These are phyloP conservation scores for Pogonocichla stellata DNA, from an alignment of 2,113 vertebrate genomes.

Conservation along the genomic window DNA sequence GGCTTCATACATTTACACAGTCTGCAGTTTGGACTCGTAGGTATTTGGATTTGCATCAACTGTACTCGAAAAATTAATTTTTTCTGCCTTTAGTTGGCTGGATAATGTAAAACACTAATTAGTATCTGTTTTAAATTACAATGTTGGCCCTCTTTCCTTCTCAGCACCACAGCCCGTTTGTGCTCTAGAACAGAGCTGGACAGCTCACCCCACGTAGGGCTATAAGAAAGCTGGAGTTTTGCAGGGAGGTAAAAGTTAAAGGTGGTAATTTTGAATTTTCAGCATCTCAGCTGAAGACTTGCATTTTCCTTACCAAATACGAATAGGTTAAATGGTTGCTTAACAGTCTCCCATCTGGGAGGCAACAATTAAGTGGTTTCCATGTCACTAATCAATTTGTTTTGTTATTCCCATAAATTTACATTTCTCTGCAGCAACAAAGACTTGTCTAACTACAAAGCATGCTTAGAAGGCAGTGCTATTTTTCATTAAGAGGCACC, in stretches of 20 bases:
- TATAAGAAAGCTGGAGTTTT: background rate
- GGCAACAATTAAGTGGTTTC: constrained; percentile 24
- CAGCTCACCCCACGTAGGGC: accelerated
- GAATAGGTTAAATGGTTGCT: background rate
- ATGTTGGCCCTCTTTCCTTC: background rate
- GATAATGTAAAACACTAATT: background rate
- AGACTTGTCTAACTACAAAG: background rate
- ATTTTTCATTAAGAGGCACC: constrained; percentile 17
- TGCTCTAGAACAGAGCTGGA: background rate
- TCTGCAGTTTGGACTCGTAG: background rate
- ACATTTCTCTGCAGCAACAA: constrained; percentile 23
- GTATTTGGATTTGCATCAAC: background rate
- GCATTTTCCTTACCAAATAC: background rate
- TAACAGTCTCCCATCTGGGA: background rate
- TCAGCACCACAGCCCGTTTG: background rate
- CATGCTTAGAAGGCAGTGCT: background rate
- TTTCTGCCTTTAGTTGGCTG: background rate
- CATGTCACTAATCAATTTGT: constrained; percentile 31
- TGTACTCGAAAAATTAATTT: accelerated
- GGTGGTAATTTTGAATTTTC: background rate
- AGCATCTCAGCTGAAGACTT: background rate
- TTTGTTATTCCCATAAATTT: constrained; percentile 8
- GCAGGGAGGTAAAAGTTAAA: background rate
- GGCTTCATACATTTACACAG: accelerated
- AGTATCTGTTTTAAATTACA: background rate